These are phyloP conservation scores for Oenanthe melanoleuca DNA, from an alignment of 2,113 vertebrate genomes.

Conservation along the genomic window DNA sequence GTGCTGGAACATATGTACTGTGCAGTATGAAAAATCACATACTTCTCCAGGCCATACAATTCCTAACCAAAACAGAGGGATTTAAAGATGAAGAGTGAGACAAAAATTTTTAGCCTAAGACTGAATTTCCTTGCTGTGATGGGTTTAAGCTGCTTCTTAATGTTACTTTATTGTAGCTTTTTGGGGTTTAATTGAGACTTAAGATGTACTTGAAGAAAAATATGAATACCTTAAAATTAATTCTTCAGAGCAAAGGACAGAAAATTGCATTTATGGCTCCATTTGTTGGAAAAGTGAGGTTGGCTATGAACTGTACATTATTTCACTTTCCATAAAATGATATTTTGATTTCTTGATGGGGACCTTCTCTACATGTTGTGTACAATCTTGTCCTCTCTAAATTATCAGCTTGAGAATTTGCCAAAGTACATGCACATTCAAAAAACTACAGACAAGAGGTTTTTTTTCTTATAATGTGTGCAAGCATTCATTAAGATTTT, in stretches of 20 bases:
- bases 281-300: slow-evolving; percentile 66
- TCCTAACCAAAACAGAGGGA: slow-evolving; percentile 65
- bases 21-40: slow-evolving; percentile 65
- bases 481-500: slow-evolving; percentile 23
- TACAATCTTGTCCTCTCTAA: neutral
- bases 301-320: slow-evolving; percentile 54
- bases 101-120: slow-evolving; percentile 64
- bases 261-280: slow-evolving; percentile 65
- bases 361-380: neutral
- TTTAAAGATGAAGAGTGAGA: slow-evolving; percentile 67
- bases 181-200: slow-evolving; percentile 74
- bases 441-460: neutral
- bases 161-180: slow-evolving; percentile 75
- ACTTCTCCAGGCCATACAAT: slow-evolving; percentile 35
- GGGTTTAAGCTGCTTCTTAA: slow-evolving; percentile 72
- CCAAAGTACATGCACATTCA: neutral
- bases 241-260: slow-evolving; percentile 70
- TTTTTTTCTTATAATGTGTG: neutral
- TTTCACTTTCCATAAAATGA: slow-evolving; percentile 53
- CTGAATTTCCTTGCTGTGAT: slow-evolving; percentile 68
- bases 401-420: neutral
- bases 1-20: slow-evolving; percentile 56
- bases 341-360: slow-evolving; percentile 37
- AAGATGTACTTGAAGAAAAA: slow-evolving; percentile 71
- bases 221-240: slow-evolving; percentile 75